Conservation (phyloP, 1,140 invertebrate genomes). For the Drosophila lini region DNA sequence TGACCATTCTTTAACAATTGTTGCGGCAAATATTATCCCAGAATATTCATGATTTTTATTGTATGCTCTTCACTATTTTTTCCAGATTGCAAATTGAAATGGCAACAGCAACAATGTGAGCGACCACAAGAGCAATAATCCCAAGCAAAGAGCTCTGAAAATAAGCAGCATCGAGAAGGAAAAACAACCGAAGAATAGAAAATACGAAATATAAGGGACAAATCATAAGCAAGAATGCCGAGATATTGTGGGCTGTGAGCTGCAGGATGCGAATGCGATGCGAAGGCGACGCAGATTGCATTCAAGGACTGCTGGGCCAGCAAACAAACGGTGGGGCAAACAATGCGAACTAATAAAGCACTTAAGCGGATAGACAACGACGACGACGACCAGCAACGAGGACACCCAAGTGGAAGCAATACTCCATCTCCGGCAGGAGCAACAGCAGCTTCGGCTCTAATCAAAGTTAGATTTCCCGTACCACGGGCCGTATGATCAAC, state of each 20-base stretch:
- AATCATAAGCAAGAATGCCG: conserved; percentile 54
- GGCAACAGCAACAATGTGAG: conserved; percentile 51
- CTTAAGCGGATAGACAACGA: conserved; percentile 67
- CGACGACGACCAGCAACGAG: conserved; percentile 48
- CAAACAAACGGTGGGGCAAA: conserved; percentile 62
- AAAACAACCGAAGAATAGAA: neutral
- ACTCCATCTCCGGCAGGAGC: conserved; percentile 24
- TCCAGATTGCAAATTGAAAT: conserved; percentile 68
- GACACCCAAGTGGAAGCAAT: conserved; percentile 33
- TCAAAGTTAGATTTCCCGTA: conserved; percentile 54
- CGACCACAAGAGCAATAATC: conserved; percentile 30
- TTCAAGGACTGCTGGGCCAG: conserved; percentile 49
- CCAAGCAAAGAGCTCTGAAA: conserved; percentile 18
- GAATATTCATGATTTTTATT: conserved; percentile 21
- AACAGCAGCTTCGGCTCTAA: conserved; percentile 46
- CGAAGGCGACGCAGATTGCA: conserved; percentile 60
- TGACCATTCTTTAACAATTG: conserved; percentile 31
- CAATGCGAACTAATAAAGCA: conserved; percentile 81
- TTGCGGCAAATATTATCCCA: conserved; percentile 19
- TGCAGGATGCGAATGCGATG: conserved; percentile 49
- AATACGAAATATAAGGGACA: conserved; percentile 10
- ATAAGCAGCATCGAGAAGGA: conserved; percentile 23
- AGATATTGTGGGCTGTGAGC: conserved; percentile 40
- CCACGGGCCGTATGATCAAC: conserved; percentile 71
- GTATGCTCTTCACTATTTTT: conserved; percentile 36